Evolutionary conservation across 2,797 vertebrate genomes (phyloP).

Genomic region (Diglossa cyanea): DNA sequence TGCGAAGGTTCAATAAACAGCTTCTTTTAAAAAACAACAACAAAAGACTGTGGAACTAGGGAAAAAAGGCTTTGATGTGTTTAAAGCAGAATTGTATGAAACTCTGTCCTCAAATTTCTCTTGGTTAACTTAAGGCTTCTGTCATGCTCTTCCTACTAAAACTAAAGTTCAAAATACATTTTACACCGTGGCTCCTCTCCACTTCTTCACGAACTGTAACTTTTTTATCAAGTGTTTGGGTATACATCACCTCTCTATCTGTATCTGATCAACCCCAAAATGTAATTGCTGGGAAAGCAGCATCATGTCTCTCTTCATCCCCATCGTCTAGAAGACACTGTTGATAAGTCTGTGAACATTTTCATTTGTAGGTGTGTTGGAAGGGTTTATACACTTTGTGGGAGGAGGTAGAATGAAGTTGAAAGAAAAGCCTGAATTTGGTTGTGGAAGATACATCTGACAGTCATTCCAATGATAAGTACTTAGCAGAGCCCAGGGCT

Average conservation of each 20-base stretch:
- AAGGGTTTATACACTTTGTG: not conserved
- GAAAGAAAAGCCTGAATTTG: not conserved
- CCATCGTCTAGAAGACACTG: not conserved
- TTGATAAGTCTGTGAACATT: not conserved
- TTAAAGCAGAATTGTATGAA: not conserved
- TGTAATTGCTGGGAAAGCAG: not conserved
- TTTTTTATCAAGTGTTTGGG: not conserved
- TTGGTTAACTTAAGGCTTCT: not conserved
- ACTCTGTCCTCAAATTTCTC: not conserved
- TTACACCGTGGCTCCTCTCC: not conserved
- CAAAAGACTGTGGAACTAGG: not conserved
- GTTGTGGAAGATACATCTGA: not conserved
- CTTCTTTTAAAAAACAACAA: not conserved
- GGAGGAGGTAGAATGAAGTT: not conserved
- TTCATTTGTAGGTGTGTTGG: not conserved
- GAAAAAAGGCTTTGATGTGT: not conserved
- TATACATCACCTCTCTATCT: not conserved
- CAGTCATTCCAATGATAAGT: not conserved
- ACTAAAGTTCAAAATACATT: not conserved
- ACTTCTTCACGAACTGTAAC: not conserved
- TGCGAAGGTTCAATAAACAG: constrained; percentile 13
- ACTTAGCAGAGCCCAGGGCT: not conserved
- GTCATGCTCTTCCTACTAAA: not conserved
- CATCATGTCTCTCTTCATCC: not conserved
- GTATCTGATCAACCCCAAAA: not conserved